phyloP scores from a whole-genome alignment of 1,140 invertebrate genomes.

The Zaprionus nigranus region DNA sequence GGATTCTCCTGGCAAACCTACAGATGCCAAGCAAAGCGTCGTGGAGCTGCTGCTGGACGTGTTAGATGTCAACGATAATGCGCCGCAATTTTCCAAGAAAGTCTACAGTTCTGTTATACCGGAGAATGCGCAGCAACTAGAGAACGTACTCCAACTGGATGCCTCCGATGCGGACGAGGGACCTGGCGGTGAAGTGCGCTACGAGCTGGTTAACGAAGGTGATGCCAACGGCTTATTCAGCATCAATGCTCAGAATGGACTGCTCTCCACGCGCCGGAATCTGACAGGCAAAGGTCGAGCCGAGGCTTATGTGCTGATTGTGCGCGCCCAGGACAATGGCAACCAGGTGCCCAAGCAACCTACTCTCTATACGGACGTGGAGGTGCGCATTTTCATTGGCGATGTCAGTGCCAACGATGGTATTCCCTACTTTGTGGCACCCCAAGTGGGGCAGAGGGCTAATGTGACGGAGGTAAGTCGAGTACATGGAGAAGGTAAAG shows the following conservation, averaged over 20 bases:
- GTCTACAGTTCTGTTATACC: constrained; percentile 86
- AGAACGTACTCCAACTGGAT: constrained; percentile 89
- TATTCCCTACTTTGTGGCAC: constrained; percentile 90
- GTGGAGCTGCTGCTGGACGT: constrained; percentile 89
- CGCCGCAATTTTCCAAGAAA: constrained; percentile 85
- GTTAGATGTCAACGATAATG: constrained; percentile 93
- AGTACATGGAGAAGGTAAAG: constrained; percentile 66
- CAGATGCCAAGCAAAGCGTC: constrained; percentile 87
- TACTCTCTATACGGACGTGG: constrained; percentile 87
- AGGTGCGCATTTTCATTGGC: constrained; percentile 89
- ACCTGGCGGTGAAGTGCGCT: constrained; percentile 88
- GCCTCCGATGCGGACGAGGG: constrained; percentile 92
- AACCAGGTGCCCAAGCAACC: constrained; percentile 85
- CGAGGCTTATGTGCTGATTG: constrained; percentile 89
- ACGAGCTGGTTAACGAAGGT: constrained; percentile 90
- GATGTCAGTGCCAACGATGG: constrained; percentile 94
- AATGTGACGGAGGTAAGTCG: constrained; percentile 88
- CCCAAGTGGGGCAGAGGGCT: constrained; percentile 89
- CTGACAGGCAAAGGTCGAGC: constrained; percentile 89
- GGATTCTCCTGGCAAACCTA: constrained; percentile 89
- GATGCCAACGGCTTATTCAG: constrained; percentile 89
- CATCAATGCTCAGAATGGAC: constrained; percentile 89
- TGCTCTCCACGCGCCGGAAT: constrained; percentile 87
- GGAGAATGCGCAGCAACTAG: constrained; percentile 89
- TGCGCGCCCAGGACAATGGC: constrained; percentile 90